Evolutionary conservation across 23 tunicate genomes (phyloP).

Genomic region (Oikopleura dioica): DNA sequence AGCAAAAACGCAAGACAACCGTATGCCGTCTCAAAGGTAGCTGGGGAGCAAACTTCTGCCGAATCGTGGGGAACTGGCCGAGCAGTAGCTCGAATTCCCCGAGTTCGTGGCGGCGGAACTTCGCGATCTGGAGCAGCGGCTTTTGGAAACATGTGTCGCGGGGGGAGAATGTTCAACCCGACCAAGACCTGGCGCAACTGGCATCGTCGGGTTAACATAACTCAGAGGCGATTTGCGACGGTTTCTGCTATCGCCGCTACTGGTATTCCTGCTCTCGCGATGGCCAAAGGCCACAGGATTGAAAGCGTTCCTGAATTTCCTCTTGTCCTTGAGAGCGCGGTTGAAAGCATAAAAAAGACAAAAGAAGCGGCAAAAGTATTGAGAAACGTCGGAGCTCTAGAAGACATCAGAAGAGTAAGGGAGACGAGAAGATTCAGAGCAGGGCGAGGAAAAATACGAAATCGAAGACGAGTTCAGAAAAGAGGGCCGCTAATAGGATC

Average conservation of each 20-base stretch:
- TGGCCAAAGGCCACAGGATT: slow-evolving; percentile 96
- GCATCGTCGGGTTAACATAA: slow-evolving; percentile 54
- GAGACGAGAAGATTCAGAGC: slow-evolving; percentile 48
- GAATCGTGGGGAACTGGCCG: slow-evolving; percentile 99
- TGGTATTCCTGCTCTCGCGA: slow-evolving; percentile 65
- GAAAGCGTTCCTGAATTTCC: slow-evolving; percentile 71
- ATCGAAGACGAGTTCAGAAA: slow-evolving; percentile 55
- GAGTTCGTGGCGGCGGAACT: slow-evolving; percentile 97
- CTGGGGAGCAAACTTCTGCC: slow-evolving; percentile 98
- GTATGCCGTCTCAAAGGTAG: slow-evolving; percentile 59
- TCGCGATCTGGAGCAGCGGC: slow-evolving; percentile 96
- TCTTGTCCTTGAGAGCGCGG: slow-evolving; percentile 54
- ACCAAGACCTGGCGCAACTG: slow-evolving; percentile 83
- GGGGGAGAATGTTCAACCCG: slow-evolving; percentile 94
- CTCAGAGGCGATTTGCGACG: slow-evolving; percentile 67
- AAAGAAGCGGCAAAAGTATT: slow-evolving; percentile 66
- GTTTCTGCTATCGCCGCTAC: slow-evolving; percentile 93
- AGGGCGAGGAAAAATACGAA: slow-evolving; percentile 85
- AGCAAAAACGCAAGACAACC: slow-evolving; percentile 77
- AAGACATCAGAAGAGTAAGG: slow-evolving; percentile 57
- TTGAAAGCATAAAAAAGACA: slow-evolving; percentile 59
- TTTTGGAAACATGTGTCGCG: slow-evolving; percentile 97
- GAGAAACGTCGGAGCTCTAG: slow-evolving; percentile 48
- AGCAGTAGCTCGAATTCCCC: slow-evolving; percentile 96
- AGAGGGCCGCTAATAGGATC: slow-evolving; percentile 81